phyloP scores from a whole-genome alignment of 2,888 invertebrate species.

The Aphidoletes aphidimyza region DNA sequence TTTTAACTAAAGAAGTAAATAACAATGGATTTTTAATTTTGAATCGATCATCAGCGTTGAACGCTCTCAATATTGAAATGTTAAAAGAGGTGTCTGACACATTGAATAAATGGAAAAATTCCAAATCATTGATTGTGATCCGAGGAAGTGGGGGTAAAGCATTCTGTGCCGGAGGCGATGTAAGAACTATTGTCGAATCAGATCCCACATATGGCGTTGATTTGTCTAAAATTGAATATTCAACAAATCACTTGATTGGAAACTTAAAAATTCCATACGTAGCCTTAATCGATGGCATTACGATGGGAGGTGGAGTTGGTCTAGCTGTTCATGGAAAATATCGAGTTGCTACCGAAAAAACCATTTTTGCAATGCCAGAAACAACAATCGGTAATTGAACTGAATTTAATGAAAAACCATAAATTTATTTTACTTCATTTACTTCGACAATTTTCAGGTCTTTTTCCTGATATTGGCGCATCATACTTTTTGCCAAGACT shows the following conservation, averaged over 20 bases:
- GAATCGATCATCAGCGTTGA: constrained; percentile 80
- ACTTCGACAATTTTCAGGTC: no score
- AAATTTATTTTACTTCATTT: neutral
- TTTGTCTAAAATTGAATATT: constrained; percentile 90
- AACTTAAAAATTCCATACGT: constrained; percentile 90
- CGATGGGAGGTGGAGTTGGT: constrained; percentile 98
- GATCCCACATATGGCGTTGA: constrained; percentile 69
- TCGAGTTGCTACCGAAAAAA: constrained; percentile 93
- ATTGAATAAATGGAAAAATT: constrained; percentile 81
- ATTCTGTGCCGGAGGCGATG: constrained; percentile 99
- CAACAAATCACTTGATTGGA: constrained; percentile 86
- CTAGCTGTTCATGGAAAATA: constrained; percentile 94
- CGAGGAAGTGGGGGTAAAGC: constrained; percentile 90
- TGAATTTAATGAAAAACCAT: neutral
- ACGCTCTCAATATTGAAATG: constrained; percentile 82
- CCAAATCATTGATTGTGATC: constrained; percentile 75
- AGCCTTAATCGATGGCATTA: constrained; percentile 93
- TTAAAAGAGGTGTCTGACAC: constrained; percentile 77
- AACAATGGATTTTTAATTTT: constrained; percentile 74
- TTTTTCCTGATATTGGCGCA: constrained; percentile 97
- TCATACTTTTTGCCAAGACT: constrained; percentile 90
- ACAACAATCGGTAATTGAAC: constrained; percentile 84
- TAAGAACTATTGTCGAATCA: constrained; percentile 78
- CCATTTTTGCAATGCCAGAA: constrained; percentile 98
- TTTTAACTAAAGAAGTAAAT: constrained; percentile 62